phyloP scores from a whole-genome alignment of 2,113 vertebrate genomes.

The Urocitellus parryii region DNA sequence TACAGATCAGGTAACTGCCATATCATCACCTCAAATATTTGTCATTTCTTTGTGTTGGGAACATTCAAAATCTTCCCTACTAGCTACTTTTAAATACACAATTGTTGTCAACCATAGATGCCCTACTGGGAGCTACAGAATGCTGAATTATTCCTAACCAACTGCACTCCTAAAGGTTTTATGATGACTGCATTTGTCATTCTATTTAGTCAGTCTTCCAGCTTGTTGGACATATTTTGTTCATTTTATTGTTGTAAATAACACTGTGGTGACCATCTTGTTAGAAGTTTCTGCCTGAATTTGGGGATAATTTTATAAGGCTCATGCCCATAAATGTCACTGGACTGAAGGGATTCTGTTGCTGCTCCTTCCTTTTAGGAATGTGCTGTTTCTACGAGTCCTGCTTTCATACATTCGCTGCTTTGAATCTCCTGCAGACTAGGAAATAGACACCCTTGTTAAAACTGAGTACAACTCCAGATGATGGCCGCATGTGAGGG shows the following conservation, averaged over 20 bases:
- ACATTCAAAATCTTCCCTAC: neutral
- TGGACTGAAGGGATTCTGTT: neutral
- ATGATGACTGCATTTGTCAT: neutral
- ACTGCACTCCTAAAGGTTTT: neutral
- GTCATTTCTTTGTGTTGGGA: neutral
- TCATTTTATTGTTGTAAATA: neutral
- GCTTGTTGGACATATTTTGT: neutral
- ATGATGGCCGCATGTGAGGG: too few relatives aligned
- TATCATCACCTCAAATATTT: neutral
- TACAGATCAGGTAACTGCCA: neutral
- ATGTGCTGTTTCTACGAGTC: neutral
- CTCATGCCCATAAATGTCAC: neutral
- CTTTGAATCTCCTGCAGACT: neutral
- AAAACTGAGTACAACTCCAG: neutral
- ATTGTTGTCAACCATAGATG: neutral
- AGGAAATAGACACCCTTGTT: neutral
- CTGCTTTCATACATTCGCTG: neutral
- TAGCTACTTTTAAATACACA: neutral
- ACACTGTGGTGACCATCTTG: neutral
- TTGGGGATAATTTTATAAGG: neutral
- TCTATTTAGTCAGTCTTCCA: neutral
- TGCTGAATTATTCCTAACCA: neutral
- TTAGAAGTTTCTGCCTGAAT: neutral
- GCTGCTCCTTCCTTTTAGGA: neutral
- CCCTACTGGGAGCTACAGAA: too few relatives aligned